phyloP scores from a whole-genome alignment of 2,113 vertebrate species.

The Cololabis saira region DNA sequence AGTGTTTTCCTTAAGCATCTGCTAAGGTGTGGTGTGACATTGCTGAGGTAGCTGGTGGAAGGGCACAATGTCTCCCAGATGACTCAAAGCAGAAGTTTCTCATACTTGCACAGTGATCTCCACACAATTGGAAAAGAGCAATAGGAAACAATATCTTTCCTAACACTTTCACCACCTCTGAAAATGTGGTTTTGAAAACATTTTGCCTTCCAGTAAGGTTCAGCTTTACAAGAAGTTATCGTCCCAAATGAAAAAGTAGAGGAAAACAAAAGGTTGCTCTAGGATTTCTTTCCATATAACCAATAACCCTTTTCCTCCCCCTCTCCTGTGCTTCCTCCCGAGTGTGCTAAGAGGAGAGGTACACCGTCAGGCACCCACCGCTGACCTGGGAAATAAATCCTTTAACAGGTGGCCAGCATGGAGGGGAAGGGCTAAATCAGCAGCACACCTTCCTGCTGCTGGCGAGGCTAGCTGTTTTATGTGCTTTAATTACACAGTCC shows the following conservation, averaged over 20 bases:
- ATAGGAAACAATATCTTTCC: constrained; percentile 40
- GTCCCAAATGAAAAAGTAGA: constrained; percentile 15
- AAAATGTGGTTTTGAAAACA: constrained; percentile 26
- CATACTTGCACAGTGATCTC: constrained; percentile 32
- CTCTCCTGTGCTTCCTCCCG: constrained; percentile 23
- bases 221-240: constrained; percentile 1
- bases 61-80: constrained; percentile 68
- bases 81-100: constrained; percentile 60
- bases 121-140: constrained; percentile 11
- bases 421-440: constrained; percentile 70
- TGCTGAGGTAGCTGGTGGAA: constrained; percentile 74
- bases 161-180: constrained; percentile 31
- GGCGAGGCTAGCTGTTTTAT: constrained; percentile 71
- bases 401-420: constrained; percentile 74
- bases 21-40: constrained; percentile 75
- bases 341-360: constrained; percentile 45
- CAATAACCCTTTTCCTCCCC: constrained; percentile 11
- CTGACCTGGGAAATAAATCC: constrained; percentile 75
- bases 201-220: constrained; percentile 29
- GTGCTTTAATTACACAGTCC: constrained; percentile 68
- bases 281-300: constrained; percentile 18
- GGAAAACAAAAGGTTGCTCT: constrained; percentile 33
- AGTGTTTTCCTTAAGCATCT: constrained; percentile 77
- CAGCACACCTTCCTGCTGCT: constrained; percentile 70
- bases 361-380: constrained; percentile 60